Evolutionary conservation across 2,888 invertebrate species (phyloP), one percentile per base, ranked within the genome.

Genomic region (Hofmannophila pseudospretella): DNA sequence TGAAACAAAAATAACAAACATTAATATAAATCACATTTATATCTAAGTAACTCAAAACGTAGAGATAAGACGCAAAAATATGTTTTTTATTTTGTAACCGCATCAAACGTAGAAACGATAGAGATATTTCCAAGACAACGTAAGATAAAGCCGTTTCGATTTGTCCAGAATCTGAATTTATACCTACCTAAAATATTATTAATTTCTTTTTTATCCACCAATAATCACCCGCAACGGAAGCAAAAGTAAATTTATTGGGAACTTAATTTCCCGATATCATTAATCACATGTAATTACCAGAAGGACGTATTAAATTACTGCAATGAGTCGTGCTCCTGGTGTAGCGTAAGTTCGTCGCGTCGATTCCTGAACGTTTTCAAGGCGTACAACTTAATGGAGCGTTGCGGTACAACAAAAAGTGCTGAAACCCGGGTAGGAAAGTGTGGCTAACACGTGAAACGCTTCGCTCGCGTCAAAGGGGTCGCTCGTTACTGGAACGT

Each of bases 1-100:
- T 78, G 78, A 54, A 76, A 80, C 66, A 71, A 58, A 61, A 51
- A 50, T 45, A 42, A 32, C 16, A 16, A 4, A 16, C 16, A 32
- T 12, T 37, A 32, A 20, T 39, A 22, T 49, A 9, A 28, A 13
- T 12, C 5, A 28, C 8, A 12, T 20, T 23, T 7, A 23, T 13
- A 22, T 5, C 3, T 4, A 23, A 12, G 16, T 16, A 16, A 16
- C n/a, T n/a, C n/a, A n/a, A n/a, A n/a, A n/a, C n/a, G n/a, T n/a
- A n/a, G n/a, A n/a, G n/a, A 16, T 16, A 16, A 16, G 5, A 16
- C 16, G 16, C n/a, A n/a, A n/a, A n/a, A n/a, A n/a, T n/a, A n/a
- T n/a, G n/a, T n/a, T n/a, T n/a, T n/a, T n/a, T n/a, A n/a, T n/a
- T n/a, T n/a, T n/a, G n/a, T n/a, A n/a, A n/a, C n/a, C n/a, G n/a